Percentiles rank a stretch among this genome's conserved stretches.
phyloP scores from a whole-genome alignment of 2,888 invertebrate genomes.

The Aspidiotus rigidus region DNA sequence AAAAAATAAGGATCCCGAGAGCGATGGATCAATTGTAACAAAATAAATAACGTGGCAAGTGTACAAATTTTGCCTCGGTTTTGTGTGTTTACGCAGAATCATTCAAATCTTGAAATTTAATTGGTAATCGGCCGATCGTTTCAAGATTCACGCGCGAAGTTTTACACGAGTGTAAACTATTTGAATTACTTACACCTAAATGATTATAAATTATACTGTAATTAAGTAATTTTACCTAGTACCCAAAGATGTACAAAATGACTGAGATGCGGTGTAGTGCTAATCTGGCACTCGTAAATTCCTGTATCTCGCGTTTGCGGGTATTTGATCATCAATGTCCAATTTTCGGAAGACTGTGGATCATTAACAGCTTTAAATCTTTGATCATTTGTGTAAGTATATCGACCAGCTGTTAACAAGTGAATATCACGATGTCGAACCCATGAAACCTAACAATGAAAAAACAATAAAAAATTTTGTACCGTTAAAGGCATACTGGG shows the following conservation, averaged over 20 bases:
- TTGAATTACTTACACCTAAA: too few species aligned
- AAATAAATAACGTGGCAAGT: too few species aligned
- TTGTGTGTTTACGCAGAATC: too few species aligned
- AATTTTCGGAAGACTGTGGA: constrained; percentile 71
- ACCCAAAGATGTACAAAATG: constrained; percentile 84
- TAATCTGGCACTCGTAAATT: constrained; percentile 89
- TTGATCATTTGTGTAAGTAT: constrained; percentile 86
- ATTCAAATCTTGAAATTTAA: too few species aligned
- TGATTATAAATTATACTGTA: too few species aligned
- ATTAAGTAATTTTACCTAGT: constrained; percentile 56
- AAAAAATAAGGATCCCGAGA: too few species aligned
- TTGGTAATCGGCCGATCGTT: too few species aligned
- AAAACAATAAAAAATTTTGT: constrained; percentile 5
- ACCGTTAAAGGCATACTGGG: neutral
- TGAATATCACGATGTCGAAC: constrained; percentile 84
- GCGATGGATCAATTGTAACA: too few species aligned
- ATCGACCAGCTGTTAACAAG: constrained; percentile 75
- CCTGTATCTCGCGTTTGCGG: constrained; percentile 83
- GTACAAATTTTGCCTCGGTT: too few species aligned
- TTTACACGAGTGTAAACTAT: too few species aligned
- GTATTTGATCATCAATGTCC: constrained; percentile 86
- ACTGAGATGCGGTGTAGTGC: constrained; percentile 85
- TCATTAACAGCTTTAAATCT: constrained; percentile 79
- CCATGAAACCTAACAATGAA: constrained; percentile 72
- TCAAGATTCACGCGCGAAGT: too few species aligned